Evolutionary conservation across 2,113 vertebrate genomes (phyloP).

Genomic region (Psittacula cyanocephala): DNA sequence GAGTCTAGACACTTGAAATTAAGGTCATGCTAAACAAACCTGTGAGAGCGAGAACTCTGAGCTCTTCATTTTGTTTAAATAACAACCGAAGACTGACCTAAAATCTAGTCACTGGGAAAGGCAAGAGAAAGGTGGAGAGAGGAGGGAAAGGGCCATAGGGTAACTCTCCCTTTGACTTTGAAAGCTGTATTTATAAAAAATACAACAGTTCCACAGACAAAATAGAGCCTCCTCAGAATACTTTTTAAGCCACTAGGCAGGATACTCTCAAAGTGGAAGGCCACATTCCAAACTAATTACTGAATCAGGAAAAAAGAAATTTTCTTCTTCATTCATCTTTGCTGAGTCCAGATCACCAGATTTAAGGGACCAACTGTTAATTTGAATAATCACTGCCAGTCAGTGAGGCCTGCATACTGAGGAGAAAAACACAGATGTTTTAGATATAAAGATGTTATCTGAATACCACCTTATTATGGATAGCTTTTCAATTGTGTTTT

Average conservation of each 20-base stretch:
- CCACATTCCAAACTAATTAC: not conserved
- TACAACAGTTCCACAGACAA: not conserved
- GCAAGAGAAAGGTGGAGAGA: not conserved
- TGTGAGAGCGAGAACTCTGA: not conserved
- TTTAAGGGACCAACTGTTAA: not conserved
- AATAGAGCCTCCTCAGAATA: not conserved
- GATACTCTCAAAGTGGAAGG: not conserved
- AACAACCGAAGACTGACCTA: not conserved
- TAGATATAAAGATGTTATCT: not conserved
- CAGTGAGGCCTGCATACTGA: not conserved
- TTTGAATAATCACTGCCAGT: not conserved
- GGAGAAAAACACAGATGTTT: not conserved
- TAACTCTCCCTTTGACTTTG: not conserved
- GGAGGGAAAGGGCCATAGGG: not conserved
- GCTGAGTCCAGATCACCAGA: not conserved
- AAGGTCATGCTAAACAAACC: not conserved
- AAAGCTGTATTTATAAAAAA: not conserved
- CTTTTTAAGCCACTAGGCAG: not conserved
- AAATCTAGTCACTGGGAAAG: not conserved
- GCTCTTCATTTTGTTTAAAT: not conserved
- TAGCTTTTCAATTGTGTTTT: not conserved
- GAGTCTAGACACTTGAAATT: not conserved
- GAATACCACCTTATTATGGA: not conserved
- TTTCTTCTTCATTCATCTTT: not conserved
- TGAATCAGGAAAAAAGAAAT: not conserved